Base-by-base conservation (phyloP, 2,797 vertebrate genomes). In the Amblyopsis hoosieri region DNA sequence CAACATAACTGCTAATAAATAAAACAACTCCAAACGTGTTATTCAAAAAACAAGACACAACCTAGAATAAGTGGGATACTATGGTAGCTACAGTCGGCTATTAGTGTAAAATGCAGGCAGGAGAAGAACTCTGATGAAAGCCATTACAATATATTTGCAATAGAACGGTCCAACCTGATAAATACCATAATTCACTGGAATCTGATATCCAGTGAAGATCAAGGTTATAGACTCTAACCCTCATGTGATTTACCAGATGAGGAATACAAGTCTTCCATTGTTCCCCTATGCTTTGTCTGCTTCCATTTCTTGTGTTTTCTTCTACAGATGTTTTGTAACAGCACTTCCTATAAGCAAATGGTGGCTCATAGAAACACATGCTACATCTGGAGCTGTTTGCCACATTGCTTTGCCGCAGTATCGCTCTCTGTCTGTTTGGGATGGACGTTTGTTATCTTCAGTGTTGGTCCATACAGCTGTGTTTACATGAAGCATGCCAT, bases 401-500 rank as follows among this genome's bases (percentile, higher is more conserved):
- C 31, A 42, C 69, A 74, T 81, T 72, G 67, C 69, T 72, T 75
- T 73, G 50, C 59, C 46, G 4, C 29, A 60, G 14, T 50, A 49
- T 12, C 19, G n/a, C 49, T 33, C 47, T 45, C 17, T 54, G 61
- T 67, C 56, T 62, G 6, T 11, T 14, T 62, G 66, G 62, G 47
- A 46, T n/a, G 3, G 45, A 58, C 65, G 66, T 79, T 75, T 82
- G 78, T 81, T 74, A 76, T 78, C 74, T 31, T 74, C 63, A 46
- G 57, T 72, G 68, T 72, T 61, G 72, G 23, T 67, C 71, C 6
- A 71, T 75, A 67, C 85, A 91, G 83, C 89, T 90, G 89, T 86
- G 74, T 86, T 90, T 85, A 87, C 68, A 74, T 68, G 76, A 64
- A 72, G 68, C 76, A 70, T 57, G 71, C 59, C 62, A 66, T 31